Percentiles rank a stretch among this genome's conserved stretches.
Evolutionary conservation across 2,888 invertebrate genomes (phyloP).

Genomic region (Megalurothrips usitatus): DNA sequence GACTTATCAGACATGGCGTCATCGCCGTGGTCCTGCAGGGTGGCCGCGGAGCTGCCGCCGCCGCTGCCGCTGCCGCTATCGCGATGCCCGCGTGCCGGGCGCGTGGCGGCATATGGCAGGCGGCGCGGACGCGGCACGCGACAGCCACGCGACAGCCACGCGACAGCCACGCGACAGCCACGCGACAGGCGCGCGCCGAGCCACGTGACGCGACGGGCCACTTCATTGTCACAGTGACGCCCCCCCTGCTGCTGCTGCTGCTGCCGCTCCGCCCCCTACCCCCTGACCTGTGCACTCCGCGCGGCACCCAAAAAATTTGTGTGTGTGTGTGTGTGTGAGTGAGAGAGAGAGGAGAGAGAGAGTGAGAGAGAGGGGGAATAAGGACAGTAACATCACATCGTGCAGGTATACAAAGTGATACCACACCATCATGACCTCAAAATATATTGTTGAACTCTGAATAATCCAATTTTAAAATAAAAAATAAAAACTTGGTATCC

Average conservation of each 20-base stretch:
- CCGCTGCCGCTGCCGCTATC: not conserved
- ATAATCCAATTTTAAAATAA: too few relatives aligned
- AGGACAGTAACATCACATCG: not conserved
- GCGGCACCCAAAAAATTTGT: not conserved
- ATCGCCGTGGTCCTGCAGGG: too few relatives aligned
- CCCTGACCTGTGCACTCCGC: not conserved
- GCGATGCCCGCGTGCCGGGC: not conserved
- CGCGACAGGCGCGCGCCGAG: too few relatives aligned
- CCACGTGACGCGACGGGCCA: not conserved
- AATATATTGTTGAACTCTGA: too few relatives aligned
- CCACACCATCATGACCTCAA: too few relatives aligned
- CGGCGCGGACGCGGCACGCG: too few relatives aligned
- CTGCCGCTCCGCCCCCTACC: not conserved
- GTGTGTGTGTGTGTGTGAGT: not conserved
- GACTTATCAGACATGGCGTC: too few relatives aligned
- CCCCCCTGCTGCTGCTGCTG: not conserved
- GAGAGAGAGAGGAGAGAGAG: not conserved
- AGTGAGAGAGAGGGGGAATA: too few relatives aligned
- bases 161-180: too few relatives aligned
- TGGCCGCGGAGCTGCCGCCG: not conserved
- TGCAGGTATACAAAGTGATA: too few relatives aligned
- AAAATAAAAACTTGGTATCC: too few relatives aligned
- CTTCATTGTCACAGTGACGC: conserved; percentile 5
- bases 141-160: not conserved
- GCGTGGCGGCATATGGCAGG: conserved; percentile 7